Base-by-base conservation (phyloP, 1,140 invertebrate species). In the Ips nitidus region DNA sequence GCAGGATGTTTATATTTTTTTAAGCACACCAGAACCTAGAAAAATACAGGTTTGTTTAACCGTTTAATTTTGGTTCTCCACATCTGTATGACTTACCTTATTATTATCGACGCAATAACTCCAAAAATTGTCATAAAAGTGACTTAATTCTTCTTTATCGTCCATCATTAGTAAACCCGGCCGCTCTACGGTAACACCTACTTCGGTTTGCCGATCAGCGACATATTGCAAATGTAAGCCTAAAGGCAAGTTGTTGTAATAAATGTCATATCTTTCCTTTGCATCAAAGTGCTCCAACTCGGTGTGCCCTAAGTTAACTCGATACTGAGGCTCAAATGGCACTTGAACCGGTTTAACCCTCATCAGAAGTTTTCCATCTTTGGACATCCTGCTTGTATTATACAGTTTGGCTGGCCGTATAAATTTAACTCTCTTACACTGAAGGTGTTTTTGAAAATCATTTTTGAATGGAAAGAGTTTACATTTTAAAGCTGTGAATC, bases 61-160 rank as follows among this genome's bases (percentile, higher is more conserved):
- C 41, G n/a, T 47, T 47, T 47, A 47, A 47, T 47, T n/a, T n/a
- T 47, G 45, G 45, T 47, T 47, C 22, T 22, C 22, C 22, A 22
- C 22, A 22, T 22, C 22, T 22, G 22, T 22, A 22, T 22, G 22
- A 50, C n/a, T 43, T 65, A 65, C 63, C 71, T 73, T 73, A 52
- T 75, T 62, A 6, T 73, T 72, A 41, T 75, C 65, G 2, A 71
- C 66, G 64, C 75, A 76, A 53, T 75, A 72, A 41, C 73, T 74
- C 76, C 76, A 77, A 60, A 77, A 75, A 41, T 73, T 52, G 2
- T 74, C 55, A 52, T 75, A 77, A 68, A 62, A 73, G 1, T 56
- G 50, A 4, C 36, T 8, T 41, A 73, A 50, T 2, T 74, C 67
- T 60, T 77, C 76, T 36, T 71, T 71, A 5, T 67, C 53, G 70